Evolutionary conservation across 2,888 invertebrate genomes (phyloP), one percentile per base, ranked within the genome.

Genomic region (Patella caerulea): DNA sequence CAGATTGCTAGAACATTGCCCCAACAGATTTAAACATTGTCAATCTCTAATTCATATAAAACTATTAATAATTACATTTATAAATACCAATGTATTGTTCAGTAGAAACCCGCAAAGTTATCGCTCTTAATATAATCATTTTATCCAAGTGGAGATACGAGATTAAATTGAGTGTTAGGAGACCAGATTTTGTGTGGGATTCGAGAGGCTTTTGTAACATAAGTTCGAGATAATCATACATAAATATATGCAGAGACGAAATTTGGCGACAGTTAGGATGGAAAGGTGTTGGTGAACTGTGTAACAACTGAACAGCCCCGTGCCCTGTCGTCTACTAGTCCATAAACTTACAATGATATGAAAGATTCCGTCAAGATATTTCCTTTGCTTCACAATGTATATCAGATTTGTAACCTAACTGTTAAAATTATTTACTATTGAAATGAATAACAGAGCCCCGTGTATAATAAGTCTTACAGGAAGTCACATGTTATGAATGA

Each of bases 401-500:
- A 65, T 65, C 65, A 24, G 65, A 65, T 65, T 24, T 65, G 12
- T 65, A 65, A 9, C 65, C 19, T 19, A 24, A 65, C 65, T 65
- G 65, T 65, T 65, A 65, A 65, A 45, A 65, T 65, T 24, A 65
- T 65, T 65, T 65, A 24, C 65, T 24, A 65, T 65, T 24, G 65
- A 24, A 19, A 24, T 15, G 19, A 12, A 24, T 65, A 65, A 24
- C 24, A 65, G 65, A 65, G 17, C 45, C 45, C 45, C 0, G 45
- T 45, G 45, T 24, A 65, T 24, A 19, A 4, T 24, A 19, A 4
- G 14, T 11, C 17, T 59, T 19, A 65, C 65, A 19, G 65, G 65
- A 65, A 65, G 65, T 65, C 65, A 24, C 24, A 19, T 65, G 19
- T 19, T 65, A 24, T 65, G 19, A 65, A 65, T 65, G 65, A 65